Evolutionary conservation across 2,888 invertebrate species (phyloP), one percentile per base, ranked within the genome.

Genomic region (Drosophila pegasa): DNA sequence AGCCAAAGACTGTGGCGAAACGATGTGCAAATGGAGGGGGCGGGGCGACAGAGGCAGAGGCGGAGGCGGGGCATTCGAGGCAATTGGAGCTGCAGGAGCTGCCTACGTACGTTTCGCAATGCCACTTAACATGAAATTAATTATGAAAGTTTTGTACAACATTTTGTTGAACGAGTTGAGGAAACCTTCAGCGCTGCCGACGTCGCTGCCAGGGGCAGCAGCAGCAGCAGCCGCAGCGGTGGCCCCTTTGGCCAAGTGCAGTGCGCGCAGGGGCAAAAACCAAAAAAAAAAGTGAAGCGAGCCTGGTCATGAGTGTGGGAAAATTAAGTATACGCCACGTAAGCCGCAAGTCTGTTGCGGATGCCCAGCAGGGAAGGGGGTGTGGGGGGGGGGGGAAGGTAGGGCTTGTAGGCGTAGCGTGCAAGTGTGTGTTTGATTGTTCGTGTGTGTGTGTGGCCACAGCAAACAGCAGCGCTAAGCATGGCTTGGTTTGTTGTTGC

Each of bases 91-190:
- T 57, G 43, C 50, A 60, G 66, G 65, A 38, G n/a, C 40, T 55
- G 60, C 38, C 62, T 67, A 78, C 62, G 62, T 38, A 67, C 74
- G 74, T 74, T 68, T 80, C 71, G 80, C 86, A 87, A 79, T 85
- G 88, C 85, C 85, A 85, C 89, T 85, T 85, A 89, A 85, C 85
- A 89, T 85, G 85, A 85, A 85, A 85, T 85, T 85, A 85, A 85
- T 85, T 89, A 85, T 85, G 85, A 85, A 85, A 85, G 88, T 85
- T 83, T 89, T 87, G 89, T 87, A 86, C 76, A 85, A 79, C 84
- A 85, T 87, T 85, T 85, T 87, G 88, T 85, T 85, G 67, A 89
- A 85, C 88, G 88, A 85, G 85, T 85, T 88, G 87, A 40, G 56
- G 59, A 88, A 88, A 74, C 69, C 82, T 83, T 67, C 79, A 71